Percentiles rank a stretch among this genome's conserved stretches.
Evolutionary conservation across 1,140 invertebrate genomes (phyloP).

Genomic region (Brachionus rotundiformis): DNA sequence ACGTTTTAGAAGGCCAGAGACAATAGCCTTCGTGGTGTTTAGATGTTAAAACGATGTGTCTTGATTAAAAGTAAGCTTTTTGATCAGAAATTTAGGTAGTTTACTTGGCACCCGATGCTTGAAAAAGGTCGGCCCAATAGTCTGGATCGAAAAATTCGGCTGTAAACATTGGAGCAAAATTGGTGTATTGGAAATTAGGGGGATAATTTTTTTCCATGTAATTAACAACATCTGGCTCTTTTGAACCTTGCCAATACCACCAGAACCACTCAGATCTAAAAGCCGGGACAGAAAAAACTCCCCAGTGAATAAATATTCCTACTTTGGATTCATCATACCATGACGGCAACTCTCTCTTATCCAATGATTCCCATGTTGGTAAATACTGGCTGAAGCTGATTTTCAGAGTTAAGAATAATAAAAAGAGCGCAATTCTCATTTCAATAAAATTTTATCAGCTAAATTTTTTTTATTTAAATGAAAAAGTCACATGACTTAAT

Average conservation of each 20-base stretch:
- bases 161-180: conserved; percentile 57
- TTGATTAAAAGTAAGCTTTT: conserved; percentile 38
- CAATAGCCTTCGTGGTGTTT: conserved; percentile 63
- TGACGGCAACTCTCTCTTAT: conserved; percentile 75
- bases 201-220: conserved; percentile 57
- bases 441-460: background rate
- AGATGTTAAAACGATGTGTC: conserved; percentile 60
- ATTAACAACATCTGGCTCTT: conserved; percentile 52
- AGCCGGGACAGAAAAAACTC: conserved; percentile 82
- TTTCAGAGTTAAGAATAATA: background rate
- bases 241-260: conserved; percentile 56
- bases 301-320: conserved; percentile 91
- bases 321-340: conserved; percentile 89
- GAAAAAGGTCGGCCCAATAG: conserved; percentile 51
- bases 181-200: conserved; percentile 57
- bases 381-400: conserved; percentile 54
- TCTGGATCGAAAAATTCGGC: conserved; percentile 52
- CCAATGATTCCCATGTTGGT: conserved; percentile 77
- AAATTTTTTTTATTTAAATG: background rate
- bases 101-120: conserved; percentile 51
- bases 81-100: background rate
- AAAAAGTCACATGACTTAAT: background rate
- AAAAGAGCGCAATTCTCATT: background rate
- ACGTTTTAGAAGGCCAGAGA: conserved; percentile 59
- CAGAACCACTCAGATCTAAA: conserved; percentile 56